Evolutionary conservation across 2,888 invertebrate species (phyloP).

Genomic region (Cecidostiba fungosa): DNA sequence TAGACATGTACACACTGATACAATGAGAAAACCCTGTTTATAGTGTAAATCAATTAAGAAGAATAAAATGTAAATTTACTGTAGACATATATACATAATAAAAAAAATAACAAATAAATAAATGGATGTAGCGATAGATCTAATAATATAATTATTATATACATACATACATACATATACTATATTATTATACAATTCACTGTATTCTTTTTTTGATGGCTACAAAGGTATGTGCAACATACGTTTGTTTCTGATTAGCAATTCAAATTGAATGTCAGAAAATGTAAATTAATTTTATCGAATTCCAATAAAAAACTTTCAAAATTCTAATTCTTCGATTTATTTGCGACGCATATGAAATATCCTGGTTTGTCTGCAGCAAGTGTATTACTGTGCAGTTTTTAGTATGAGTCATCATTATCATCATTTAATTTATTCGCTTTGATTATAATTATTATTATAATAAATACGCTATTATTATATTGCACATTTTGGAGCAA

Average conservation of each 20-base stretch:
- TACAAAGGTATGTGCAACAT: constrained; percentile 30
- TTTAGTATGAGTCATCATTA: too few relatives aligned
- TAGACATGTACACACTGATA: constrained; percentile 66
- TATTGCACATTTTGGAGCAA: too few relatives aligned
- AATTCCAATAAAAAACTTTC: constrained; percentile 63
- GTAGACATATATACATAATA: constrained; percentile 50
- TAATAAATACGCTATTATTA: too few relatives aligned
- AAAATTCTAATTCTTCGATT: constrained; percentile 46
- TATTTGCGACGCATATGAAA: background rate
- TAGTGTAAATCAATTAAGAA: constrained; percentile 72
- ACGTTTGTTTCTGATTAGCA: constrained; percentile 51
- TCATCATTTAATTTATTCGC: too few relatives aligned
- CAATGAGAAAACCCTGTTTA: constrained; percentile 71
- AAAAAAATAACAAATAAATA: constrained; percentile 38
- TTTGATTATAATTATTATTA: too few relatives aligned
- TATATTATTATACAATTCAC: constrained; percentile 54
- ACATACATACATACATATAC: background rate
- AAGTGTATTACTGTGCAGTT: too few relatives aligned
- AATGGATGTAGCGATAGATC: constrained; percentile 26
- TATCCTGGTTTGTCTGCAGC: too few relatives aligned
- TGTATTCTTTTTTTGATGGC: constrained; percentile 48
- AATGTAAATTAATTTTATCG: constrained; percentile 61
- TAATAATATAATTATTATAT: constrained; percentile 47
- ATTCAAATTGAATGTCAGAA: constrained; percentile 58
- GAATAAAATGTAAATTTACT: constrained; percentile 71